phyloP scores from a whole-genome alignment of 2,113 vertebrate genomes.

The Xenopus laevis region DNA sequence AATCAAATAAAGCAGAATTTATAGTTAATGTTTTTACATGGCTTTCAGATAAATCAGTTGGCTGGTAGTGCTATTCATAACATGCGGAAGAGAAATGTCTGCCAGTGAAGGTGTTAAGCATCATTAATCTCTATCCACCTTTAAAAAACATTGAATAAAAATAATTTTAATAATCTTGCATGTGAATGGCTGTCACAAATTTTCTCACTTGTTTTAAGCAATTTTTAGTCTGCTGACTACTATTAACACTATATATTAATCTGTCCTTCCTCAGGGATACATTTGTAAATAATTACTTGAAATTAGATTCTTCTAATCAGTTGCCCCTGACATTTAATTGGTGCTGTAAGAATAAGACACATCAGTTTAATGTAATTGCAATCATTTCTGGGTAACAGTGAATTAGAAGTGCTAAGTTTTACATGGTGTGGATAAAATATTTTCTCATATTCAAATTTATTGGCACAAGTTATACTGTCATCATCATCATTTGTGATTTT shows the following conservation, averaged over 20 bases:
- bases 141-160: neutral
- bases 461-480: neutral
- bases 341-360: slow-evolving; percentile 11
- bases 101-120: too few relatives aligned
- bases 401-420: neutral
- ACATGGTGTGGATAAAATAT: neutral
- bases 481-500: neutral
- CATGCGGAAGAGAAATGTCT: too few relatives aligned
- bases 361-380: neutral
- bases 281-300: slow-evolving; percentile 38
- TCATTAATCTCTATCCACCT: neutral
- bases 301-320: slow-evolving; percentile 9
- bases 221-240: slow-evolving; percentile 6
- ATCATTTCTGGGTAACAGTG: neutral
- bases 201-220: slow-evolving; percentile 2
- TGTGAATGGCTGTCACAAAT: neutral
- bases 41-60: too few relatives aligned
- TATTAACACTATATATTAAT: slow-evolving; percentile 21
- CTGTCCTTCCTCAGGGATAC: slow-evolving; percentile 33
- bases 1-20: too few relatives aligned
- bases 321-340: slow-evolving; percentile 6
- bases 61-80: too few relatives aligned
- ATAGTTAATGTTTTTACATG: too few relatives aligned
- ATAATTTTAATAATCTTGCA: neutral
- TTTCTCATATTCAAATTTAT: neutral